phyloP scores from a whole-genome alignment of 2,113 vertebrate genomes.

The Pristiophorus japonicus region DNA sequence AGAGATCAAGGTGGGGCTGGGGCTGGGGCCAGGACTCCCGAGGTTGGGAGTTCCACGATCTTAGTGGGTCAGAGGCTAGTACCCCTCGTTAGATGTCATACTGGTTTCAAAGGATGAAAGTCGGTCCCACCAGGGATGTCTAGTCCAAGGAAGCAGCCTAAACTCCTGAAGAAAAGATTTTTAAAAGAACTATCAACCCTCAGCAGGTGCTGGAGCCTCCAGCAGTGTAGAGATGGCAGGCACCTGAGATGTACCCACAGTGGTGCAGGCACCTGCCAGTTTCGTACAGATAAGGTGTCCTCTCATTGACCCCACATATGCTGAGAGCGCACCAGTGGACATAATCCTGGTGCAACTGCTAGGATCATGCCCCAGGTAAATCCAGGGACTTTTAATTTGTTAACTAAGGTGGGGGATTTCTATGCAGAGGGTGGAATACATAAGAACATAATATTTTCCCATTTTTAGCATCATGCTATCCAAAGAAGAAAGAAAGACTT shows the following conservation, averaged over 20 bases:
- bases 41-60: background rate
- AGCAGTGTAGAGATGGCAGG: background rate
- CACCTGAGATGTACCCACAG: background rate
- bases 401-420: background rate
- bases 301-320: background rate
- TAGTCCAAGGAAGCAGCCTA: background rate
- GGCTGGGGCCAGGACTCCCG: background rate
- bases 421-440: background rate
- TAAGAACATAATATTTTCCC: too few species aligned
- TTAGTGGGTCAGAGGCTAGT: background rate
- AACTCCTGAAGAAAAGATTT: background rate
- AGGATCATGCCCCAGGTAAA: background rate
- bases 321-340: background rate
- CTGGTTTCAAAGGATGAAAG: background rate
- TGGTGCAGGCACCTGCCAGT: background rate
- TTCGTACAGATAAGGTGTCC: background rate
- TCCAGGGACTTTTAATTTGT: background rate
- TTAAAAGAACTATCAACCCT: background rate
- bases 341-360: background rate
- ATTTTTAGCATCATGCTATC: background rate
- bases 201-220: background rate
- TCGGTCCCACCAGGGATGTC: too few species aligned
- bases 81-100: background rate
- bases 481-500: too few species aligned
- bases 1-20: background rate